Base-by-base conservation (phyloP, 2,113 vertebrate genomes). In the Vulpes lagopus region DNA sequence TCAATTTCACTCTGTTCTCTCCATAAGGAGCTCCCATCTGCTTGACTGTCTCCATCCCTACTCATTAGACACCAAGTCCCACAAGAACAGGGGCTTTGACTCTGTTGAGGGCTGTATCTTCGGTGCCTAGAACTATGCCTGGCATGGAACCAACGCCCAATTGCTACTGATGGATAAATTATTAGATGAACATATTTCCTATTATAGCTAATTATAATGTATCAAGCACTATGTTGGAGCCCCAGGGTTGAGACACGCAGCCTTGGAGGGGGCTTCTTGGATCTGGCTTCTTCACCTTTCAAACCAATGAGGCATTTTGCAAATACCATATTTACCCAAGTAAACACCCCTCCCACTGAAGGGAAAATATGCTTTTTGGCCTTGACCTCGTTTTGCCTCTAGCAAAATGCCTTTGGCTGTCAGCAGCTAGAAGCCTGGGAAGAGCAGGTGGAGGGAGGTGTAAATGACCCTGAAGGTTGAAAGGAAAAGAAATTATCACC, bases 321-420 rank as follows among this genome's bases (percentile, higher is more conserved):
- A 49, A 4, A 19, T 14, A 35, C 76, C 49, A 20, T 23, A 30
- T 95, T 69, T 76, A 67, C 90, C 51, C 74, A 53, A 69, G 35
- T 38, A 92, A 95, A 87, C 74, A 79, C 88, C n/a, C 57, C 23
- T 92, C 80, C 69, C 59, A 90, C 22, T 19, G 27, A 87, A 96
- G 94, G 60, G n/a, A 76, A 96, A 96, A 84, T 51, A 30, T 1
- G 27, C 32, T 65, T 94, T 93, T 92, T 35, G 92, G 90, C 95
- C 94, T 98, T 98, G 96, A 98, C 97, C 97, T 97, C 69, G 35
- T 97, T 96, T 98, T 43, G 59, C 97, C 97, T 96, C 84, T 3
- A 0, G 95, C 84, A 88, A 84, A 90, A 84, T 80, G 90, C 80
- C 94, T 94, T 87, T 83, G 96, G 94, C 97, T 92, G 92, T 81